Evolutionary conservation across 2,797 vertebrate genomes (phyloP), one percentile per base, ranked within the genome.

Genomic region (Chrysocyon brachyurus): DNA sequence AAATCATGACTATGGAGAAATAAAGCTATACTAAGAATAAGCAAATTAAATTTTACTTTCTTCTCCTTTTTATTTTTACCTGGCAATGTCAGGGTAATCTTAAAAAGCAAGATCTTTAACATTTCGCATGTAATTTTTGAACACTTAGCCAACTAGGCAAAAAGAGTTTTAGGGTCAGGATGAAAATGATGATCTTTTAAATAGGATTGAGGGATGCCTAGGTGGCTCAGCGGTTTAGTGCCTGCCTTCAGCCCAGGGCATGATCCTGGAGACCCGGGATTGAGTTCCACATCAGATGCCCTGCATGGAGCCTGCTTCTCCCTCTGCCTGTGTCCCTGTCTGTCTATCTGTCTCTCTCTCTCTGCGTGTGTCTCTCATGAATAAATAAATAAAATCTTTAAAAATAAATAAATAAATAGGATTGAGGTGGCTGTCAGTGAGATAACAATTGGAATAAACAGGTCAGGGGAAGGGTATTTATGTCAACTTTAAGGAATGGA

Each of bases 81-180:
- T 87, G 56, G 79, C 33, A 91, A 90, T 90, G 75, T 96, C 89
- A 89, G 33, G 12, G 46, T 95, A 68, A 91, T 84, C 86, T 49
- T 97, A 96, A 96, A 70, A 85, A 79, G 10, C n/a, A 78, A 54
- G 24, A 36, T 95, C 96, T 94, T 91, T 75, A 96, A 90, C 17
- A 87, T 59, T 93, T 83, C n/a, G 33, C 95, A 91, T 85, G 49
- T 0, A 89, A 19, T 90, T 72, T 59, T 95, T 83, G 64, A 81
- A 87, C 57, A 92, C 10, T 24, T 56, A 82, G 11, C 1, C 90
- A 78, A 1, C 19, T 5, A 95, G 33, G 66, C 24, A 28, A 87
- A 75, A 66, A 72, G 28, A 87, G 2, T 68, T 33, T 46, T 57
- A 33, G 5, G n/a, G 12, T 49, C 16, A 79, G 40, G 16, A 56